Conservation (phyloP, 2,888 invertebrate genomes). For the Ectropis crepuscularia region DNA sequence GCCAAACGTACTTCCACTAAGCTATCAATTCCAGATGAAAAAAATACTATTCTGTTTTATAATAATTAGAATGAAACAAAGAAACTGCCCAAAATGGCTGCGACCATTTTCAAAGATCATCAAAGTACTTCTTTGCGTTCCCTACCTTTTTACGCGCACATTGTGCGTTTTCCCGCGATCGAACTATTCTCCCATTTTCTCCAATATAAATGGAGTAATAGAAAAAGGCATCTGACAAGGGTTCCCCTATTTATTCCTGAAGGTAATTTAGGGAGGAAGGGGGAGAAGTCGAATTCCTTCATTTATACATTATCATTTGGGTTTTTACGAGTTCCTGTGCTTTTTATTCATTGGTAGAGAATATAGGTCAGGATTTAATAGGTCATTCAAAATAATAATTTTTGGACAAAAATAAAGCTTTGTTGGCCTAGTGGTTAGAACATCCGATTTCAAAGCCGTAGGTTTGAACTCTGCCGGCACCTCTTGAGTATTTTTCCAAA, state of each 20-base stretch:
- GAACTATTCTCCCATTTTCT: constrained; percentile 36
- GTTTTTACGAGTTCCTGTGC: constrained; percentile 31
- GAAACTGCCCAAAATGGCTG: background rate
- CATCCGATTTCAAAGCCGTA: too few relatives aligned
- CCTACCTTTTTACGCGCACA: constrained; percentile 19
- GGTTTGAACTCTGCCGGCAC: too few relatives aligned
- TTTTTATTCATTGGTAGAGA: constrained; percentile 26
- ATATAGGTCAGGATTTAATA: background rate
- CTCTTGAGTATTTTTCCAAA: too few relatives aligned
- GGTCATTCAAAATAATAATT: background rate
- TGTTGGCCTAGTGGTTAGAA: too few relatives aligned
- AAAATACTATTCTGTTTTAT: background rate
- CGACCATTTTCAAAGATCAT: background rate
- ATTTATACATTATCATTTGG: constrained; percentile 41
- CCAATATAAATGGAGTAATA: constrained; percentile 46
- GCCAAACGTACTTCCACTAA: too few relatives aligned
- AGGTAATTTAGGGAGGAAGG: constrained; percentile 47
- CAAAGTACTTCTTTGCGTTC: background rate
- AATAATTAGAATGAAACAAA: background rate
- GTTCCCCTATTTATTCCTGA: constrained; percentile 52
- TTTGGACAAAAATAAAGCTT: too few relatives aligned
- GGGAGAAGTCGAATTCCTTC: constrained; percentile 33
- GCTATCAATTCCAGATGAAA: too few relatives aligned
- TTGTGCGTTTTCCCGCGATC: constrained; percentile 11
- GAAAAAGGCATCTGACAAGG: constrained; percentile 53